phyloP scores from a whole-genome alignment of 2,797 vertebrate genomes.

The Spinus pinus region DNA sequence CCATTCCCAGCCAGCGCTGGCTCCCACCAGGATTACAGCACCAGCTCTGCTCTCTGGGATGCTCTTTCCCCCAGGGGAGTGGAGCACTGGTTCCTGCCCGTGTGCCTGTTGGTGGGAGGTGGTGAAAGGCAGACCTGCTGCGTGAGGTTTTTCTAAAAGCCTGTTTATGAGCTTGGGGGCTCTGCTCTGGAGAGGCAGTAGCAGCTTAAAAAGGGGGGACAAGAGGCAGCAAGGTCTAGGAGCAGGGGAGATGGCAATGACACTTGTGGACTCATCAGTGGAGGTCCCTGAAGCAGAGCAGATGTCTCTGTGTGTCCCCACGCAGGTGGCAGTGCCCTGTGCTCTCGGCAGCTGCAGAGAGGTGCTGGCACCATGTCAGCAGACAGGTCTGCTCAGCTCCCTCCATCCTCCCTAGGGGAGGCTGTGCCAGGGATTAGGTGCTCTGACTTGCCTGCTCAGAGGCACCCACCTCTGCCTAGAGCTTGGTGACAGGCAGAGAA shows the following conservation, averaged over 20 bases:
- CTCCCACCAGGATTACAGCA: neutral
- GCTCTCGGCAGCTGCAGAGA: neutral
- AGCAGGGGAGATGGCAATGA: neutral
- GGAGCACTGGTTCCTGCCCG: neutral
- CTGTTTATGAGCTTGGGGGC: neutral
- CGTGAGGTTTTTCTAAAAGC: neutral
- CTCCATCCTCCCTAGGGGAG: neutral
- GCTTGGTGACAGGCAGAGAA: neutral
- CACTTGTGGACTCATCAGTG: neutral
- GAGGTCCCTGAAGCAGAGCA: neutral
- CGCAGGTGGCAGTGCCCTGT: rapidly evolving
- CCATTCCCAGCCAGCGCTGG: neutral
- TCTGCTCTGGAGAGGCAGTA: neutral
- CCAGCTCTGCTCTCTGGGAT: neutral
- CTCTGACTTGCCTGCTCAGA: neutral
- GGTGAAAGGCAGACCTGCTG: neutral
- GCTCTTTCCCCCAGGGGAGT: neutral
- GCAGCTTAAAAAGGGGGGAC: neutral
- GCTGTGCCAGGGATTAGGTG: neutral
- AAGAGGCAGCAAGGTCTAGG: neutral
- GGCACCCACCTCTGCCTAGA: neutral
- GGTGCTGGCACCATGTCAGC: neutral
- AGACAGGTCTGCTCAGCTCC: neutral
- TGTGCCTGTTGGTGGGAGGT: neutral
- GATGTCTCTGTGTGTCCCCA: neutral